These are phyloP conservation scores for Portunus trituberculatus DNA, from an alignment of 1,140 invertebrate genomes.

Conservation along the genomic window DNA sequence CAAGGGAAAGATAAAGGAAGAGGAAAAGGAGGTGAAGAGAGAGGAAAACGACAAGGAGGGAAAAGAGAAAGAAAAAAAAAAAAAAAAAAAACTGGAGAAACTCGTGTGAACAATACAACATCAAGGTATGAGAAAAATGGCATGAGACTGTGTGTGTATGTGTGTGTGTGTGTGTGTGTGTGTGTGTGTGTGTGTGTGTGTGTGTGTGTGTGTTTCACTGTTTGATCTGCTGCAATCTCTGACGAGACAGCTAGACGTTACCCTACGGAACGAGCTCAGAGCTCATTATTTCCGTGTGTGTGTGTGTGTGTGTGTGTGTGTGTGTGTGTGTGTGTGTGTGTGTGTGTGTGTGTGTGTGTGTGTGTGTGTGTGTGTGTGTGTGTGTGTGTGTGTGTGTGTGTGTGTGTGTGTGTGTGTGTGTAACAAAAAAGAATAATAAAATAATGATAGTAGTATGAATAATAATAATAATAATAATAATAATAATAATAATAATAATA, in stretches of 20 bases:
- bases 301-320: constrained; percentile 31
- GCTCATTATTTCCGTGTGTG: too few species aligned
- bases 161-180: background rate
- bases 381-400: background rate
- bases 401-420: too few species aligned
- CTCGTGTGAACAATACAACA: background rate
- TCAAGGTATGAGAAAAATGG: too few species aligned
- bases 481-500: too few species aligned
- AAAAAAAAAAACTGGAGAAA: background rate
- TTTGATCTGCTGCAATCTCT: too few species aligned
- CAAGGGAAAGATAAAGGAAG: background rate
- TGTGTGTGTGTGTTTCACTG: constrained; percentile 31
- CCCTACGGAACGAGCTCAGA: too few species aligned
- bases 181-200: constrained; percentile 31
- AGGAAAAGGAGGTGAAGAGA: background rate
- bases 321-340: constrained; percentile 31
- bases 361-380: constrained; percentile 32
- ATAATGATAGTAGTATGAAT: too few species aligned
- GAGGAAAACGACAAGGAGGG: background rate
- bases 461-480: too few species aligned
- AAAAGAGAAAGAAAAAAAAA: background rate
- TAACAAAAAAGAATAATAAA: too few species aligned
- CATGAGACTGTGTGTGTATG: background rate
- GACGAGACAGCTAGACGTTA: too few species aligned
- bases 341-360: constrained; percentile 32